Evolutionary conservation across 2,113 vertebrate genomes (phyloP).

Genomic region (Grallaria varia): DNA sequence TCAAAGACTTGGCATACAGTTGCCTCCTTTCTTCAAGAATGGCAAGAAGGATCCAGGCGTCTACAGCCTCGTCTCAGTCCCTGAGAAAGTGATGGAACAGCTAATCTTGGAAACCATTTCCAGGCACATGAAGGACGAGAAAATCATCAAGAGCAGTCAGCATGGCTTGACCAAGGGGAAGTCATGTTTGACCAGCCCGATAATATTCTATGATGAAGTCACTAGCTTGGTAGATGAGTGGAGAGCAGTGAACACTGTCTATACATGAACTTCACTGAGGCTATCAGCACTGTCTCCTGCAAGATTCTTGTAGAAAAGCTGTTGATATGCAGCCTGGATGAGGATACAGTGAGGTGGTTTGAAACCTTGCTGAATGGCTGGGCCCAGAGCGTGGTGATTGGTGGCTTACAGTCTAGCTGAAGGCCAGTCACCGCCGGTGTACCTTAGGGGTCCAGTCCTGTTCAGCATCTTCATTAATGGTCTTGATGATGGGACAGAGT

Average conservation of each 20-base stretch:
- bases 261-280: background rate
- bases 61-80: background rate
- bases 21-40: background rate
- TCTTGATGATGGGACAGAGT: background rate
- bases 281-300: background rate
- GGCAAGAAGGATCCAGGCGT: background rate
- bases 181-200: background rate
- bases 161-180: background rate
- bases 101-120: background rate
- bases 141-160: background rate
- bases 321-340: background rate
- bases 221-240: background rate
- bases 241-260: background rate
- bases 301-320: background rate
- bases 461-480: background rate
- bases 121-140: background rate
- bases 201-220: background rate
- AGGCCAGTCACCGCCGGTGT: background rate
- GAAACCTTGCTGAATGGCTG: background rate
- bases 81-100: background rate
- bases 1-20: background rate
- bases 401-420: background rate
- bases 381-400: too few species aligned
- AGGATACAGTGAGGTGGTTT: background rate
- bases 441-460: background rate